Conservation (phyloP, 1,140 invertebrate species). For the Zaprionus inermis region DNA sequence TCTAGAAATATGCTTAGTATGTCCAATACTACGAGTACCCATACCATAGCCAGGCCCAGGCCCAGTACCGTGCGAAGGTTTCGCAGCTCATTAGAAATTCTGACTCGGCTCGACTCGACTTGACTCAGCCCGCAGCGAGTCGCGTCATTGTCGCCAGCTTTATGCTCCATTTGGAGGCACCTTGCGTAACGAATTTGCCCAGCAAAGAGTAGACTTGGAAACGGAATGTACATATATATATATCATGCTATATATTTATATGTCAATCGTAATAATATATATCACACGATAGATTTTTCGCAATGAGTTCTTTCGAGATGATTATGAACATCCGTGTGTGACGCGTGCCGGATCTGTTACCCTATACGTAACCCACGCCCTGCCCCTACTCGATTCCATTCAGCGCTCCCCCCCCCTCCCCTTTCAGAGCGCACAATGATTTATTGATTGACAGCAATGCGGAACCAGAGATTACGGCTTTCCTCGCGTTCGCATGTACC, state of each 20-base stretch:
- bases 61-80: constrained; percentile 55
- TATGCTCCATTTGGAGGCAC: constrained; percentile 50
- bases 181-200: constrained; percentile 41
- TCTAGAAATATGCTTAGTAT: constrained; percentile 57
- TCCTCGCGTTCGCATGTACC: constrained; percentile 29
- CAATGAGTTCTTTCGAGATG: background rate
- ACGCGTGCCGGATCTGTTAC: constrained; percentile 9
- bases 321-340: background rate
- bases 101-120: constrained; percentile 16
- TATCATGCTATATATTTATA: background rate
- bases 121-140: constrained; percentile 5
- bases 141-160: constrained; percentile 28
- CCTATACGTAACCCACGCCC: background rate
- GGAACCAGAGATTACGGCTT: constrained; percentile 65
- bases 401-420: background rate
- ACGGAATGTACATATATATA: background rate
- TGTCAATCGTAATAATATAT: background rate
- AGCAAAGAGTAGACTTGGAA: constrained; percentile 11
- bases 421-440: constrained; percentile 16
- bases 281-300: background rate
- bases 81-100: constrained; percentile 65
- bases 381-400: background rate
- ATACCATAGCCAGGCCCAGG: constrained; percentile 23
- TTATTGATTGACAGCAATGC: constrained; percentile 63
- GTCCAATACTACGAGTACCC: constrained; percentile 1